Conservation (phyloP, 2,797 vertebrate genomes). For the Scolopax bukidnonensis region DNA sequence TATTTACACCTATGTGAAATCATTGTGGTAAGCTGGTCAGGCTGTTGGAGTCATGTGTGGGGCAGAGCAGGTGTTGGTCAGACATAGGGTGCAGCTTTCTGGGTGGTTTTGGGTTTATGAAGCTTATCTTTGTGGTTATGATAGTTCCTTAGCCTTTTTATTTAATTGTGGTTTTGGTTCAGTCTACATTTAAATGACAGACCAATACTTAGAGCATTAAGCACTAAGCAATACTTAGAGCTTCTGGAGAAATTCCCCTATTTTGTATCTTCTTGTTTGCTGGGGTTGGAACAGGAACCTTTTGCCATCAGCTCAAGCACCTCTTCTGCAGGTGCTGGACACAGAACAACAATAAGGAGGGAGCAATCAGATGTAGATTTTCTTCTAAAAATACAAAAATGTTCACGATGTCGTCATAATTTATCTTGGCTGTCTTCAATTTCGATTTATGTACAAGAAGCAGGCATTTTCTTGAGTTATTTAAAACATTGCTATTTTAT, state of each 20-base stretch:
- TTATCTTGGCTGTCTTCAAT: background rate
- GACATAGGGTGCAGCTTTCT: background rate
- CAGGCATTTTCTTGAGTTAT: background rate
- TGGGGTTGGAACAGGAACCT: background rate
- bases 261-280: background rate
- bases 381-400: background rate
- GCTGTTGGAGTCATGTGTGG: fast-evolving
- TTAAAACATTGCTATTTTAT: background rate
- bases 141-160: background rate
- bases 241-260: background rate
- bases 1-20: background rate
- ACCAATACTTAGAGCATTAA: background rate
- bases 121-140: background rate
- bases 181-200: background rate
- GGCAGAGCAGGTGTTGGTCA: background rate
- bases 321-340: background rate
- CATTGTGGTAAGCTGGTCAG: background rate
- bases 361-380: background rate
- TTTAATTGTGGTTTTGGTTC: background rate
- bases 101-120: background rate
- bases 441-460: background rate
- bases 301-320: background rate
- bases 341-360: fast-evolving
- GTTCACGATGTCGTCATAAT: fast-evolving
- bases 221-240: background rate